Evolutionary conservation across 2,797 vertebrate genomes (phyloP).

Genomic region (Diglossa cyanea): DNA sequence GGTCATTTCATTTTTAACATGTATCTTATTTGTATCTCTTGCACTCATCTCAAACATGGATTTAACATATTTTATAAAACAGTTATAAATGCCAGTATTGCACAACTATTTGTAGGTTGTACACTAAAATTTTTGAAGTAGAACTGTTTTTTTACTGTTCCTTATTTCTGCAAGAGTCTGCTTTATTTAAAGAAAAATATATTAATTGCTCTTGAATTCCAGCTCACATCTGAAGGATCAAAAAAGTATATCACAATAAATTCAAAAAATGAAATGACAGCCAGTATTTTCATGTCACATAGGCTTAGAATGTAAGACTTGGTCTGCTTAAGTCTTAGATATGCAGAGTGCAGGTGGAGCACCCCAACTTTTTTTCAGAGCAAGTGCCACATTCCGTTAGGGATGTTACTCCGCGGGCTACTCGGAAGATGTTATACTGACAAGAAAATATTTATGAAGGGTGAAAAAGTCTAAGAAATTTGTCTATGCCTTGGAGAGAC

Average conservation of each 20-base stretch:
- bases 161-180: not conserved
- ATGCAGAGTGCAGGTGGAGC: not conserved
- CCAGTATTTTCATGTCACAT: not conserved
- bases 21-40: not conserved
- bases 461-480: not conserved
- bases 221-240: not conserved
- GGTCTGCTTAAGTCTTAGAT: not conserved
- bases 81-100: not conserved
- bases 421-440: not conserved
- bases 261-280: not conserved
- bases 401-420: not conserved
- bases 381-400: not conserved
- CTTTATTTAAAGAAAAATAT: not conserved
- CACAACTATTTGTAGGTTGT: not conserved
- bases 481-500: not conserved
- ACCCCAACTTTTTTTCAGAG: not conserved
- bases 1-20: not conserved
- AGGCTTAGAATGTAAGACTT: not conserved
- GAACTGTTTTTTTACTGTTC: not conserved
- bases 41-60: not conserved
- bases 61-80: not conserved
- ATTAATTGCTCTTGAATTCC: not conserved
- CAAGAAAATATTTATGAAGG: not conserved
- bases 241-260: not conserved
- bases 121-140: not conserved